Evolutionary conservation across 2,888 invertebrate species (phyloP).

Genomic region (Toxonevra muliebris): DNA sequence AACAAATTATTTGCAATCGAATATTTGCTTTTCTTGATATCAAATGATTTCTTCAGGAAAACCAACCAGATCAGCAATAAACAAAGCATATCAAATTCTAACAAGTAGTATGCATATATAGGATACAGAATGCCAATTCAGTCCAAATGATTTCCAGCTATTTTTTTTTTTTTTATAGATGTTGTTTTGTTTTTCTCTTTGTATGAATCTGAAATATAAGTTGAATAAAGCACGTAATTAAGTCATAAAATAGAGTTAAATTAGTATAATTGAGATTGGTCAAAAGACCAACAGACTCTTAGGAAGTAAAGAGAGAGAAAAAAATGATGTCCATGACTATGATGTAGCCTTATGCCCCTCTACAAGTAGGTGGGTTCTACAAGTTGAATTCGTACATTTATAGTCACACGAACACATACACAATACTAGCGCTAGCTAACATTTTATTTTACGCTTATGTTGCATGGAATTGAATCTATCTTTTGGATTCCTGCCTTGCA

Average conservation of each 20-base stretch:
- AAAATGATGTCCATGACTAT: too few relatives aligned
- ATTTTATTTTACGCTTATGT: background rate
- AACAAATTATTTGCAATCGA: conserved; percentile 12
- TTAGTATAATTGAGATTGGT: conserved; percentile 50
- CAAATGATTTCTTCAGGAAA: too few relatives aligned
- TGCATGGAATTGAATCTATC: conserved; percentile 1
- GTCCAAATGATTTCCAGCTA: too few relatives aligned
- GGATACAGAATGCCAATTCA: too few relatives aligned
- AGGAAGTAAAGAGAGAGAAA: too few relatives aligned
- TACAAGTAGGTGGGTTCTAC: too few relatives aligned
- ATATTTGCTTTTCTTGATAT: background rate
- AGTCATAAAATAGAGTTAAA: conserved; percentile 54
- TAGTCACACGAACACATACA: too few relatives aligned
- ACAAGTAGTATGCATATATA: background rate
- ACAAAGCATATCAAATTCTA: conserved; percentile 32
- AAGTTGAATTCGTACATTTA: too few relatives aligned
- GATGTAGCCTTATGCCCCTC: too few relatives aligned
- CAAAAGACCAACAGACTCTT: background rate
- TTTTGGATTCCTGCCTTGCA: conserved; percentile 3
- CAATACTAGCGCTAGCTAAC: too few relatives aligned
- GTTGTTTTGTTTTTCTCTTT: background rate
- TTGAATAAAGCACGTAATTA: conserved; percentile 47
- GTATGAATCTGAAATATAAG: background rate
- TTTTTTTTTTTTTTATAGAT: background rate
- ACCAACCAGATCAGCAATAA: background rate